Evolutionary conservation across 1,140 invertebrate genomes (phyloP), one percentile per base, ranked within the genome.

Genomic region (Trichoplusia ni): DNA sequence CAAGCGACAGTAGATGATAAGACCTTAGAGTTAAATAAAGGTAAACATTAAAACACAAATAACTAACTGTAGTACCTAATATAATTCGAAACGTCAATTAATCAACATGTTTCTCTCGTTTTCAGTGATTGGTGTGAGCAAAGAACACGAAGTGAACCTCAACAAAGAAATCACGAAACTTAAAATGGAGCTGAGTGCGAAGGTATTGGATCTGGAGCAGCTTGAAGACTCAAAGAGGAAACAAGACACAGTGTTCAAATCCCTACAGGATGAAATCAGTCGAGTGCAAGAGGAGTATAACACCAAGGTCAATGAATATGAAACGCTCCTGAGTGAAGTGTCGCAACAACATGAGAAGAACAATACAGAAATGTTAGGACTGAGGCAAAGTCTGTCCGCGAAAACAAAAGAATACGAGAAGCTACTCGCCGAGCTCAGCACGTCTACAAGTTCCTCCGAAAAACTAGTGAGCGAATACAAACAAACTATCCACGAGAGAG

Each of bases 141-240:
- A 90, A 73, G 90, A 88, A 80, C 88, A 84, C 37, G 90, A 92
- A 84, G 78, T 89, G 8, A 84, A 77, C 67, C 75, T 91, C 19
- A 90, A 90, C 61, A 92, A 92, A 81, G 92, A 92, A 81, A 81
- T 91, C 35, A 91, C 92, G 7, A 92, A 91, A 81, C 69, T 92
- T 9, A 92, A 92, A 87, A 92, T 92, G 91, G 91, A 93, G 77
- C 66, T 92, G 6, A 92, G 91, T 75, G 84, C 90, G 42, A 92
- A 91, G 86, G 75, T 90, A 29, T 75, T 91, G 64, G 92, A 93
- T 76, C 74, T 90, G 47, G 92, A 92, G 81, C 89, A 86, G 64
- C 51, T 84, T 38, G 74, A 86, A 69, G 89, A 90, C 25, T 75
- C 87, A 8, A 91, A 92, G 51, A 90, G 81, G 61, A 89, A 91